Evolutionary conservation across 2,113 vertebrate genomes (phyloP).

Genomic region (Serranochromis macrocephalus): DNA sequence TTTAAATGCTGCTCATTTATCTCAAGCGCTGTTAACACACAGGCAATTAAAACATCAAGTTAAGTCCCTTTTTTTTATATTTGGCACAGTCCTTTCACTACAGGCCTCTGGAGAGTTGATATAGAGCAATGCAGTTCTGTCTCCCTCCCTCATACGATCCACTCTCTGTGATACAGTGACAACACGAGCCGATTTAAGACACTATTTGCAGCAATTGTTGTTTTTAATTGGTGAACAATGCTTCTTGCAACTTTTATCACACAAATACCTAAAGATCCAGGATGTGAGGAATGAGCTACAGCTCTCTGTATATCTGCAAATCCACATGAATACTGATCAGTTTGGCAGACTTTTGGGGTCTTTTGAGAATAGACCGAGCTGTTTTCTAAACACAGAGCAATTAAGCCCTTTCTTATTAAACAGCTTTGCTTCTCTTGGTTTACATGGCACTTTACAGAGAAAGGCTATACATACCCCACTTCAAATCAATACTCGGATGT

Average conservation of each 20-base stretch:
- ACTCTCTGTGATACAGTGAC: neutral
- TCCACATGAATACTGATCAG: conserved; percentile 3
- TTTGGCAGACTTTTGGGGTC: neutral
- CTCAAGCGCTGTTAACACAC: neutral
- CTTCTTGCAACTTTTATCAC: neutral
- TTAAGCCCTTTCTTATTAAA: conserved; percentile 26
- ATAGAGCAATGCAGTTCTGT: neutral
- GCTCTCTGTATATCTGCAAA: neutral
- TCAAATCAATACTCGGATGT: conserved; percentile 52
- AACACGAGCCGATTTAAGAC: conserved; percentile 9
- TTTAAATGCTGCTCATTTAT: neutral
- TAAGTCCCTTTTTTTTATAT: neutral
- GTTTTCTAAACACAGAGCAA: conserved; percentile 31
- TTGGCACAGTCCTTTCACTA: neutral
- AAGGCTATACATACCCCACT: conserved; percentile 14
- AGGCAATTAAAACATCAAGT: conserved; percentile 11
- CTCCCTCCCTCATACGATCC: neutral
- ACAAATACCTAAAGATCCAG: neutral
- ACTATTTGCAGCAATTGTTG: neutral
- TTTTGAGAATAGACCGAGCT: neutral
- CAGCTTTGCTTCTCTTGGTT: conserved; percentile 24
- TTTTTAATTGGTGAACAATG: neutral
- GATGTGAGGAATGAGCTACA: neutral
- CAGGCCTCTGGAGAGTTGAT: neutral
- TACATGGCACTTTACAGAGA: conserved; percentile 31